Base-by-base conservation (phyloP, 2,113 vertebrate species). In the Myrmophylax atrothorax region DNA sequence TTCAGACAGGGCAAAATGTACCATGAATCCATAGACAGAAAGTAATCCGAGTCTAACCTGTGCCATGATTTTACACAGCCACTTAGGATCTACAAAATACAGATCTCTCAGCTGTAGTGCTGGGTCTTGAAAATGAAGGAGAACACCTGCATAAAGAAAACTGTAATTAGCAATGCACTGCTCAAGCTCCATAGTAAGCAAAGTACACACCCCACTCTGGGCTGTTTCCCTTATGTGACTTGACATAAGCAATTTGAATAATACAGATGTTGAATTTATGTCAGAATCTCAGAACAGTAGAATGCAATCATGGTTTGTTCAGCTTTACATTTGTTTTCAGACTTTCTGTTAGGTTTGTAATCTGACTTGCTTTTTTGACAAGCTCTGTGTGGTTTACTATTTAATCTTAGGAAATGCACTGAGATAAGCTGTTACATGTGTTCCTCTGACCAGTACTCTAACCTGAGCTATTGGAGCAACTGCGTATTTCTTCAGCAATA, bases 81-180 rank as follows among this genome's bases (percentile, higher is more conserved):
- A 99, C 95, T 99, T 99, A 3, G 99, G 99, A 94, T 99, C 97
- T 64, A 99, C 99, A 50, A 99, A 99, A 97, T 99, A 99, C 29
- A 99, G 98, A 42, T 99, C 99, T 69, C 98, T 98, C 4, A 99
- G 98, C 93, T 99, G 99, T 38, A 99, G 97, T 3, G 98, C 98
- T n/a, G 99, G 99, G 90, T 99, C 99, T 86, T 99, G 99, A 95
- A 99, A 99, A 97, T 99, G 99, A 93, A 99, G 98, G 23, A 99
- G 97, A 62, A 99, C 98, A 9, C 99, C 99, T 99, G 84, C 22
- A 47, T 59, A 53, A 83, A 94, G 76, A 92, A 97, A 23, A 92
- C 2, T 44, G 35, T 37, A 67, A 82, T 97, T 85, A 97, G 68
- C 46, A 87, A n/a, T 7, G 24, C 28, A 70, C 50, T 67, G 58